phyloP scores from a whole-genome alignment of 1,140 invertebrate species.

The Rhopalosiphum maidis region DNA sequence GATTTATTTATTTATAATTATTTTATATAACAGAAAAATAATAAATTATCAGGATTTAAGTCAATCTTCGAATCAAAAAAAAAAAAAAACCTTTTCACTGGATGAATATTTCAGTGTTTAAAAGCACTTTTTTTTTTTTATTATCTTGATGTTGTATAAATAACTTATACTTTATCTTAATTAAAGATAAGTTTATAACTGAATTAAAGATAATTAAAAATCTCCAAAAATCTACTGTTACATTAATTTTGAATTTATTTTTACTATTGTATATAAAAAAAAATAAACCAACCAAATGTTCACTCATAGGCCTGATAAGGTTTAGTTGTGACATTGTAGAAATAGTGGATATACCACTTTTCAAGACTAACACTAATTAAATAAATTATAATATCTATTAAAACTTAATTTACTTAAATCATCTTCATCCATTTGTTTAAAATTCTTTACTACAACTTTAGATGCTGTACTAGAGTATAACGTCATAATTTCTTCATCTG shows the following conservation, averaged over 20 bases:
- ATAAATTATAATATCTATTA: neutral
- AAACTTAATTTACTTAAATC: neutral
- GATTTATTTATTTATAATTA: no score
- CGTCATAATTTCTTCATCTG: constrained; percentile 31
- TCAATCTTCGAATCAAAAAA: no score
- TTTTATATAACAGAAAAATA: no score
- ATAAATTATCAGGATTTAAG: no score
- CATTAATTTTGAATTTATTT: neutral
- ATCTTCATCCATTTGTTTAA: constrained; percentile 26
- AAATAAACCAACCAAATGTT: neutral
- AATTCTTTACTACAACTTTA: constrained; percentile 23
- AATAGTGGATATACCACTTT: no score
- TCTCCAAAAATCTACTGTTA: neutral
- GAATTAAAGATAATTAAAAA: neutral
- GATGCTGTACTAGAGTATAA: neutral
- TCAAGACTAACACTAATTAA: neutral
- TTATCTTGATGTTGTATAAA: neutral
- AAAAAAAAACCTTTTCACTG: no score
- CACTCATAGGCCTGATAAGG: neutral
- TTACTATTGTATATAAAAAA: neutral
- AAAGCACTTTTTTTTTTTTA: neutral
- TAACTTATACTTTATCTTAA: neutral
- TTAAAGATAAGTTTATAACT: neutral
- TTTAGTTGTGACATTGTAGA: no score
- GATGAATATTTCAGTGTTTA: neutral